Conservation (phyloP, 2,797 vertebrate species). For the Telmatherina bonti region DNA sequence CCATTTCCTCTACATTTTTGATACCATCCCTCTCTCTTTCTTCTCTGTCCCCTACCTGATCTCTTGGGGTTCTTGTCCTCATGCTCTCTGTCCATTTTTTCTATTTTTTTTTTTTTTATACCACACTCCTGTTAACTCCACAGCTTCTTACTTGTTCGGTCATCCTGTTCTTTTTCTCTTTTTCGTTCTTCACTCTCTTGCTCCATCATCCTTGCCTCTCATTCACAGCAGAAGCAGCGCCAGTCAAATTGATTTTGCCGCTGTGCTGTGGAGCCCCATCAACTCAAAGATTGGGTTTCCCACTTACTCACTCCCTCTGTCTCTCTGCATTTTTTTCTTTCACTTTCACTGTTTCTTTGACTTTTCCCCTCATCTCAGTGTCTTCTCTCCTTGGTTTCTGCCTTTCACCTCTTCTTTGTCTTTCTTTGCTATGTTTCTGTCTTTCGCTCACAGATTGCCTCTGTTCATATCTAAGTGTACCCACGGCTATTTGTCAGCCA, state of each 20-base stretch:
- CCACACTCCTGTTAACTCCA: conserved; percentile 55
- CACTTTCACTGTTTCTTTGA: conserved; percentile 39
- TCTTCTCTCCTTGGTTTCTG: conserved; percentile 14
- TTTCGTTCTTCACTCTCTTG: conserved; percentile 48
- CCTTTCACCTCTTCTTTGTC: conserved; percentile 20
- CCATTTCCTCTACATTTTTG: conserved; percentile 22
- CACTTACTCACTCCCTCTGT: conserved; percentile 67
- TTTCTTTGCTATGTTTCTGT: neutral
- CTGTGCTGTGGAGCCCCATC: conserved; percentile 79
- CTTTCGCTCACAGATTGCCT: conserved; percentile 6
- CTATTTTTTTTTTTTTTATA: conserved; percentile 20
- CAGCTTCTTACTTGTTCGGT: conserved; percentile 54
- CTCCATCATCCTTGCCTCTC: conserved; percentile 68
- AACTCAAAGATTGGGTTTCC: conserved; percentile 77
- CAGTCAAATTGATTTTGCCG: conserved; percentile 81
- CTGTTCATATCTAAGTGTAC: conserved; percentile 6
- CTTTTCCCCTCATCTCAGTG: conserved; percentile 24
- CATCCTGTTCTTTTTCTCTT: conserved; percentile 49
- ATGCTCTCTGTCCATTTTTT: conserved; percentile 52
- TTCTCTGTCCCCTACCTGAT: conserved; percentile 61
- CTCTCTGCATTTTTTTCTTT: conserved; percentile 50
- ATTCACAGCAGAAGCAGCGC: conserved; percentile 71
- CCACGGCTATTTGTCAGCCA: conserved; percentile 31
- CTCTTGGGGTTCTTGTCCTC: conserved; percentile 38
- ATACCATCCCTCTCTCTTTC: neutral